Evolutionary conservation across 1,140 invertebrate species (phyloP).

Genomic region (Drosophila lacteicornis): DNA sequence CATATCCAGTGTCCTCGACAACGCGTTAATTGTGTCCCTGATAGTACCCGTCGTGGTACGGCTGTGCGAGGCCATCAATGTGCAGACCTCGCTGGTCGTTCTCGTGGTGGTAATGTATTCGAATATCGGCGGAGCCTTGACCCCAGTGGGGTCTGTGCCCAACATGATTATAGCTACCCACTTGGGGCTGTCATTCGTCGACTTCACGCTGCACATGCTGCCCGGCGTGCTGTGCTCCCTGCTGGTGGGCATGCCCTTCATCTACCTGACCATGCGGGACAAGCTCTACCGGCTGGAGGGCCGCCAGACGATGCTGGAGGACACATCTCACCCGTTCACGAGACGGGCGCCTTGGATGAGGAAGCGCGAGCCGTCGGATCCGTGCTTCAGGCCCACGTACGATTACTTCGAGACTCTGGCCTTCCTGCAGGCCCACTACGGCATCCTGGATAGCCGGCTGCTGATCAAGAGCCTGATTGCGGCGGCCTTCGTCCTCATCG

Average conservation of each 20-base stretch:
- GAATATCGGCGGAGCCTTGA: slow-evolving; percentile 93
- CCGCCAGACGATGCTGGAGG: slow-evolving; percentile 85
- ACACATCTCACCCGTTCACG: no score
- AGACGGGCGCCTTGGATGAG: slow-evolving; percentile 86
- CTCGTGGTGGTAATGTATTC: slow-evolving; percentile 92
- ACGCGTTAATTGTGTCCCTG: slow-evolving; percentile 93
- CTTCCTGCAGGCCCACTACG: slow-evolving; percentile 44
- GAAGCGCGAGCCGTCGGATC: neutral
- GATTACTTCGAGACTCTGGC: slow-evolving; percentile 80
- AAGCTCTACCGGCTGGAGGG: slow-evolving; percentile 87
- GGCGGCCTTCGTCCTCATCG: slow-evolving; percentile 87
- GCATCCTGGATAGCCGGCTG: slow-evolving; percentile 87
- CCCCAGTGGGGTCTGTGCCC: slow-evolving; percentile 94
- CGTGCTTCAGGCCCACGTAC: slow-evolving; percentile 86
- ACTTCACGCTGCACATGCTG: slow-evolving; percentile 91
- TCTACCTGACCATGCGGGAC: slow-evolving; percentile 90
- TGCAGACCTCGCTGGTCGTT: slow-evolving; percentile 92
- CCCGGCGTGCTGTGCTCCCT: slow-evolving; percentile 89
- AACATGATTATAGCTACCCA: slow-evolving; percentile 94
- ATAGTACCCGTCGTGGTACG: slow-evolving; percentile 94
- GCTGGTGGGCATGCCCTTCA: slow-evolving; percentile 88
- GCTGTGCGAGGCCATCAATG: slow-evolving; percentile 93
- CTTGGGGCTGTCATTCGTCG: slow-evolving; percentile 88
- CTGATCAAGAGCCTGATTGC: slow-evolving; percentile 88
- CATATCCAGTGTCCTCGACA: slow-evolving; percentile 93